A percentile compares a stretch with the other conserved stretches of the same genome.
Conservation (phyloP, 1,140 invertebrate species). For the Tetramorium parvispinum region DNA sequence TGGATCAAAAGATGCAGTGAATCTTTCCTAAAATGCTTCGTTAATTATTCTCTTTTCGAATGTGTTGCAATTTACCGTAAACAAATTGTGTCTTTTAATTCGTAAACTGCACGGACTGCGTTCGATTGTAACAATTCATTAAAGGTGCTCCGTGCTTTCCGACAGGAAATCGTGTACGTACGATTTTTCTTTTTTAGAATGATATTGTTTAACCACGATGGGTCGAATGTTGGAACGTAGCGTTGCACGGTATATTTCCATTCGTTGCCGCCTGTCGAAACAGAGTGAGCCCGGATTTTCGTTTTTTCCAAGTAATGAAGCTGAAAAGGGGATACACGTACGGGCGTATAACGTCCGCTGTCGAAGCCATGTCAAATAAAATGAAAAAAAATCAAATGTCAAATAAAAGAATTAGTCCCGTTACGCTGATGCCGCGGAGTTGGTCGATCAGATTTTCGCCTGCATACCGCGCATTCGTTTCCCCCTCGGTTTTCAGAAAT, state of each 20-base stretch:
- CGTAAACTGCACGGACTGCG: neutral
- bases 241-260: constrained; percentile 35
- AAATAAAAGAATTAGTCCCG: constrained; percentile 54
- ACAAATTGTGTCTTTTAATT: neutral
- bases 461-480: neutral
- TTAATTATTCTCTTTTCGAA: neutral
- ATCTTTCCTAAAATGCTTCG: neutral
- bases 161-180: neutral
- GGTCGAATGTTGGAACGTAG: neutral
- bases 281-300: neutral
- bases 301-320: constrained; percentile 50
- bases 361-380: constrained; percentile 31
- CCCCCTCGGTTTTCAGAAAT: constrained; percentile 51
- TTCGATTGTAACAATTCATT: neutral
- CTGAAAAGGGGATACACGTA: neutral
- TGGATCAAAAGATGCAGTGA: neutral
- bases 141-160: neutral
- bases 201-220: constrained; percentile 21
- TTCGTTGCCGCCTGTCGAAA: neutral
- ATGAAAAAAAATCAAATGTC: constrained; percentile 46
- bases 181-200: neutral
- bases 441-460: constrained; percentile 50
- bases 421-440: constrained; percentile 3
- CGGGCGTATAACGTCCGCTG: constrained; percentile 11
- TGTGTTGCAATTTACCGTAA: neutral